Base-by-base conservation (phyloP, 1,140 invertebrate species). In the Spodoptera litura region DNA sequence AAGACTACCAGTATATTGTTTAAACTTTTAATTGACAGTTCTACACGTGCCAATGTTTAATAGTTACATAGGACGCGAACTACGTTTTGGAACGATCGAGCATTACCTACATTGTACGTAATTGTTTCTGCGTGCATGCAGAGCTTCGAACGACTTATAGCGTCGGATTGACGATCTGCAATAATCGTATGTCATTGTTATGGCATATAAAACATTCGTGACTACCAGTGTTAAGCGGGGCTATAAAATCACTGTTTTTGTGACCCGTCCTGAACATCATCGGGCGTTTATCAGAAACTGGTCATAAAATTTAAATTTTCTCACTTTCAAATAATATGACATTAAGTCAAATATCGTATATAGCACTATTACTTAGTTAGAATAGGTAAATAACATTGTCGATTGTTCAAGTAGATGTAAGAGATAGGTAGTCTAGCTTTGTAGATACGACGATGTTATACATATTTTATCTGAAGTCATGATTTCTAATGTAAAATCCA, bases 121-220 rank as follows among this genome's bases (percentile, higher is more conserved):
- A 81, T 77, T 85, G 73, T 78, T 73, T 82, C 59, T 68, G 78
- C 59, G 64, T 81, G 72, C 76, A 79, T 82, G 78, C 78, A 79
- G 51, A 35, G 53, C 44, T 25, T 38, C 38, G 74, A 85, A 83
- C 81, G 73, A 68, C 82, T 84, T 81, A 80, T 79, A 84, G 80
- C 71, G 78, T 73, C 12, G 59, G 59, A 71, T 78, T 78, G 74
- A 84, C 82, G 77, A 82, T 86, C 78, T 38, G 55, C 83, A 87
- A 89, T 89, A 86, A 85, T 79, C 88, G 82, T 88, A 81, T 84
- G 81, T 89, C 89, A 88, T 85, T 88, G 83, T 91, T 89, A 89
- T 89, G 83, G 87, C 52, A 58, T 86, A 89, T 91, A 89, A 91
- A 90, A 84, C 61, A 58, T 75, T 73, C 81, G 75, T 83, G 79